Evolutionary conservation across 2,888 invertebrate species (phyloP), one percentile per base, ranked within the genome.

Genomic region (Leptopilina drosophilae): DNA sequence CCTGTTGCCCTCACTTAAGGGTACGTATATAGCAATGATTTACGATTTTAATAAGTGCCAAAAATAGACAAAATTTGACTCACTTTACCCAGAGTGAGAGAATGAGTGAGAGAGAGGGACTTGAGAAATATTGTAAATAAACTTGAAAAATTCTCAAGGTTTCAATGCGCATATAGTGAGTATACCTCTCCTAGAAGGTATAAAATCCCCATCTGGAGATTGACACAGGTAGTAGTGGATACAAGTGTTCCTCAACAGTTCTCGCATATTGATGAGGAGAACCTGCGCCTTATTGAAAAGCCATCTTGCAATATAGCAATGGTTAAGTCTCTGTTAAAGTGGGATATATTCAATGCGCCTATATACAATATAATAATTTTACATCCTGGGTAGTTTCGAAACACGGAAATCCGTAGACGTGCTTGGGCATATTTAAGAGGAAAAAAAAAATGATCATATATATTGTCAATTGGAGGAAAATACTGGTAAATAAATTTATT

Each of bases 331-430:
- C 42, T 42, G 42, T 42, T 42, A 42, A 42, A 42, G 33, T 12
- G 8, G 14, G 69, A 14, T 20, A 14, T 20, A 20, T 53, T 66
- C 1, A 5, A 69, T 26, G 53, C 20, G 33, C 69, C 26, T 69
- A 53, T 49, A 49, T 11, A 33, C 33, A 49, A 49, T 11, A 49
- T 11, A 49, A 49, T 14, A 69, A 69, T 69, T 69, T 69, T 69
- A 73, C 56, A 73, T 73, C 33, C n/a, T 73, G 56, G 42, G 42
- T 42, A 26, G 73, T 53, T 14, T n/a, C 62, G 5, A 26, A 56
- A 56, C 53, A n/a, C n/a, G 73, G 33, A 56, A 73, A 73, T 73
- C 73, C 73, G 53, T 9, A 8, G 9, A 73, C 73, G 73, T 56
- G 73, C 73, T 56, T 73, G 14, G 53, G 73, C 49, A 56, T 33